A percentile compares a stretch with the other conserved stretches of the same genome.
Evolutionary conservation across 2,113 vertebrate genomes (phyloP).

Genomic region (Nyctereutes procyonoides): DNA sequence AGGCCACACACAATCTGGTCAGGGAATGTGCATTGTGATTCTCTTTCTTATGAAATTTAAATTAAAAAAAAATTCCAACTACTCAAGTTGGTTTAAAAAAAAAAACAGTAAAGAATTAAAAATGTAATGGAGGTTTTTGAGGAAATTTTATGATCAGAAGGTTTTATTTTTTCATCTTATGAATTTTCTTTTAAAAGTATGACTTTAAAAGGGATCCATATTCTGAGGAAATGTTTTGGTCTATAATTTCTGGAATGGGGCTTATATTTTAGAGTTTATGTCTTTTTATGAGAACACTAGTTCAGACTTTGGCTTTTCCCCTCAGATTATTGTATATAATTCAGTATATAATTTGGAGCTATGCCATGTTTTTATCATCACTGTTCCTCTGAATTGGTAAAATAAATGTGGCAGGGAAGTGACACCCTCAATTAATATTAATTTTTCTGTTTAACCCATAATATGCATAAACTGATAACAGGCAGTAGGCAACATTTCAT

Average conservation of each 20-base stretch:
- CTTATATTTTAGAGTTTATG: slow-evolving; percentile 45
- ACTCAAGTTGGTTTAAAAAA: slow-evolving; percentile 29
- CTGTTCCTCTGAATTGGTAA: slow-evolving; percentile 19
- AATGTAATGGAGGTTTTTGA: slow-evolving; percentile 11
- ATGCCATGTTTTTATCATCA: slow-evolving; percentile 14
- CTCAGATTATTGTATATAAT: neutral
- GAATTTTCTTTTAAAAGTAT: slow-evolving; percentile 39
- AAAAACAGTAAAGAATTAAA: slow-evolving; percentile 57
- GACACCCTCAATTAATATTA: slow-evolving; percentile 64
- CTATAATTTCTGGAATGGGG: slow-evolving; percentile 25
- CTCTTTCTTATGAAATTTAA: slow-evolving; percentile 73
- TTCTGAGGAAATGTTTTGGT: slow-evolving; percentile 54
- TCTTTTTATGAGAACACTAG: neutral
- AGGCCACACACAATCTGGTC: slow-evolving; percentile 65
- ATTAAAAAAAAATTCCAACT: slow-evolving; percentile 41
- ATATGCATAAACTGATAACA: slow-evolving; percentile 40
- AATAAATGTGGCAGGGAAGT: slow-evolving; percentile 61
- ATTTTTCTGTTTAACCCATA: slow-evolving; percentile 69
- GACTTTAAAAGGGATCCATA: slow-evolving; percentile 3
- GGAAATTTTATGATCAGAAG: slow-evolving; percentile 51
- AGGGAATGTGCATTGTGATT: slow-evolving; percentile 41
- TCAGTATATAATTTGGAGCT: slow-evolving; percentile 38
- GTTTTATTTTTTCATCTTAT: neutral
- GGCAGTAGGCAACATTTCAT: slow-evolving; percentile 57
- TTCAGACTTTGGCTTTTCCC: neutral